phyloP scores from a whole-genome alignment of 2,888 invertebrate species.

The Xylota segnis region DNA sequence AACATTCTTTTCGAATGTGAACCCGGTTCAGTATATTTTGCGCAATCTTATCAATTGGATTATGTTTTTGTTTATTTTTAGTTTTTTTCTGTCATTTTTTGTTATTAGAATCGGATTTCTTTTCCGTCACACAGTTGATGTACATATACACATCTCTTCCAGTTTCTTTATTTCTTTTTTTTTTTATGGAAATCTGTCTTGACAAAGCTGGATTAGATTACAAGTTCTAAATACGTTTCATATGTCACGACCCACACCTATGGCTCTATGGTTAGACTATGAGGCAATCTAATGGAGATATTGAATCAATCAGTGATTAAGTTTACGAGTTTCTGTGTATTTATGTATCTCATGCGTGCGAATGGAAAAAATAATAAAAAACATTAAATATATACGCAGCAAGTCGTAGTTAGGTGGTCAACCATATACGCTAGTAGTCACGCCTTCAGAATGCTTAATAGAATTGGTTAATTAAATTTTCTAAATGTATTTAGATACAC shows the following conservation, averaged over 20 bases:
- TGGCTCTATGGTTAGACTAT: conserved; percentile 23
- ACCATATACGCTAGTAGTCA: conserved; percentile 28
- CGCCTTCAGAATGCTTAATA: conserved; percentile 38
- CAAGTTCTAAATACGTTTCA: conserved; percentile 35
- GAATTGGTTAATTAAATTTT: conserved; percentile 26
- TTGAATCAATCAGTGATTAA: conserved; percentile 24
- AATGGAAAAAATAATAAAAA: not conserved
- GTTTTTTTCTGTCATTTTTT: conserved; percentile 28
- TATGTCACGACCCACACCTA: conserved; percentile 46
- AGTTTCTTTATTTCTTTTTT: conserved; percentile 15
- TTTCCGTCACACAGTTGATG: conserved; percentile 38
- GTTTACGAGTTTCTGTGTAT: not conserved
- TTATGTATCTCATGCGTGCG: conserved; percentile 6
- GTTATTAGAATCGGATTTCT: conserved; percentile 47
- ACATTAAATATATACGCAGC: not conserved
- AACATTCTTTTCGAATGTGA: conserved; percentile 16
- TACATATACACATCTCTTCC: not conserved
- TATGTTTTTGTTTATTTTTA: conserved; percentile 70
- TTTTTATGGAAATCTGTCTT: conserved; percentile 20
- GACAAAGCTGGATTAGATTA: conserved; percentile 38
- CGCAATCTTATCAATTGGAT: conserved; percentile 68
- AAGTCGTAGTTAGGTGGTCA: conserved; percentile 26
- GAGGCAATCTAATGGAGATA: conserved; percentile 10
- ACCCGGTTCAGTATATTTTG: conserved; percentile 36
- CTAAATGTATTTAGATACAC: conserved; percentile 20